Evolutionary conservation across 2,888 invertebrate species (phyloP), one percentile per base, ranked within the genome.

Genomic region (Erebia ligea): DNA sequence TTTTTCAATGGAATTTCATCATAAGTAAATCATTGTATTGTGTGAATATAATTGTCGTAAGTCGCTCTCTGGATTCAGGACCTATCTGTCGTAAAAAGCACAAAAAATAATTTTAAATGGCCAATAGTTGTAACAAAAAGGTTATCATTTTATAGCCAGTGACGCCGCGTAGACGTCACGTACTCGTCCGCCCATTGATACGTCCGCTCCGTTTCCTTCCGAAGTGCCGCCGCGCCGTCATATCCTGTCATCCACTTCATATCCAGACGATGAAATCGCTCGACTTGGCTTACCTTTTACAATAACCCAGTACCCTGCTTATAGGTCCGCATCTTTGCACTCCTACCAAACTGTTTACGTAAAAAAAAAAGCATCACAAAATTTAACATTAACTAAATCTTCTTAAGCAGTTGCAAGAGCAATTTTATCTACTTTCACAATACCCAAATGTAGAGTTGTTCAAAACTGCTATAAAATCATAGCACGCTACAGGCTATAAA

Each of bases 191-290:
- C 78, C 83, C 86, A 89, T 88, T 89, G 88, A 89, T 86, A 86
- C 86, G 85, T 85, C 82, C 83, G 87, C 82, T 85, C 84, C 83
- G 81, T 86, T 89, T 90, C 90, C 92, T 90, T 83, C 70, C 74
- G 83, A 80, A 80, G 82, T 80, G 84, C 84, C 81, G 84, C 84
- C 89, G 89, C 90, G 91, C 90, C 91, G 86, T 82, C 82, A 87
- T 88, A 88, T 92, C 91, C 91, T 91, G 91, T 82, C 84, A 61
- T 56, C 65, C 70, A 59, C 65, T 71, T 61, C 21, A 69, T 40
- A 48, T 61, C 59, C 45, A 59, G 50, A 70, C 61, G 25, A 48
- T 63, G 10, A n/a, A 52, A 64, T 52, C 17, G 25, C 1, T n/a
- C n/a, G 19, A 64, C 50, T 64, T 64, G 21, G 21, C 21, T 19